Percentiles rank a stretch among this genome's conserved stretches.
Conservation (phyloP, 2,797 vertebrate species). For the Sparus aurata region DNA sequence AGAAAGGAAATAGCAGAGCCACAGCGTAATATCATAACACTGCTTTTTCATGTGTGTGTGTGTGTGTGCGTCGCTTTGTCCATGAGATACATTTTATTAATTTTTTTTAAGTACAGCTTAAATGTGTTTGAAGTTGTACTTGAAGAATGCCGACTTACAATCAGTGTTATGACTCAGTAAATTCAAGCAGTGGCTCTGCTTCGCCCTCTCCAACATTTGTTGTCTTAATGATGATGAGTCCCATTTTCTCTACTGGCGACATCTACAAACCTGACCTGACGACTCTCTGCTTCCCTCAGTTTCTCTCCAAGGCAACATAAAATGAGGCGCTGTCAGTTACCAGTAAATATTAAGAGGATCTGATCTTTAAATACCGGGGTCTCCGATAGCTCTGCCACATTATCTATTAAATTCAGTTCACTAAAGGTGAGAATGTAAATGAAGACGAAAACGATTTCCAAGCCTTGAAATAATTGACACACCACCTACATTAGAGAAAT, state of each 20-base stretch:
- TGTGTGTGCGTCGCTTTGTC: neutral
- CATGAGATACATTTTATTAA: neutral
- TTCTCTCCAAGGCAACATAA: neutral
- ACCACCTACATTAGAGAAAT: conserved; percentile 51
- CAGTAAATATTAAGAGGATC: neutral
- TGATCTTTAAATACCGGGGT: conserved; percentile 1
- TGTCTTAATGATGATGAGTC: neutral
- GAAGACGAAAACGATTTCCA: conserved; percentile 34
- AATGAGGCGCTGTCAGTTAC: neutral
- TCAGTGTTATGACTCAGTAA: conserved; percentile 12
- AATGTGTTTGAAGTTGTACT: conserved; percentile 3
- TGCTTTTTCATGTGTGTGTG: neutral
- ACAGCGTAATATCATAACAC: conserved; percentile 9
- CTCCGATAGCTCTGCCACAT: neutral
- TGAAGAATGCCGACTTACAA: neutral
- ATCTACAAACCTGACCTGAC: too few relatives aligned
- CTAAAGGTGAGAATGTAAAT: conserved; percentile 10
- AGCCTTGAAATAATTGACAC: conserved; percentile 48
- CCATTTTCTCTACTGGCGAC: neutral
- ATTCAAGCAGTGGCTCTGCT: conserved; percentile 4
- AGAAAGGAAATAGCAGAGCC: conserved; percentile 28
- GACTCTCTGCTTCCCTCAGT: neutral
- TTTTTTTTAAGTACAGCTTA: too few relatives aligned
- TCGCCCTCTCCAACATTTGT: neutral
- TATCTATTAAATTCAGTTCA: conserved; percentile 17